A percentile compares a stretch with the other conserved stretches of the same genome.
These are phyloP conservation scores for Lepidocolaptes lacrymiger DNA, from an alignment of 2,797 vertebrate genomes.

Conservation along the genomic window DNA sequence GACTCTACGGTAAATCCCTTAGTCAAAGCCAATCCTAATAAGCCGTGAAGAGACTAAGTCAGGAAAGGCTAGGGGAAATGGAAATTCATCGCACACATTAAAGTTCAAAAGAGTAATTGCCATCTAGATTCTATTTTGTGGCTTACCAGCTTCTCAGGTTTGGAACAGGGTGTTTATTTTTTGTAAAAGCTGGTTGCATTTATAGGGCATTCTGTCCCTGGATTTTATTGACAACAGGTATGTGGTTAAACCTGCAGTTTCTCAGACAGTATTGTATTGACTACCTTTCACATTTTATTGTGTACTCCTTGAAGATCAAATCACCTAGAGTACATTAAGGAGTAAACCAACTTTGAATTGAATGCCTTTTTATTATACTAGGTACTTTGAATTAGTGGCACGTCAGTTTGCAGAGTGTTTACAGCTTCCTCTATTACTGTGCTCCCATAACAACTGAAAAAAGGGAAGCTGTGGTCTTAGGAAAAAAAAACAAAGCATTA, in stretches of 20 bases:
- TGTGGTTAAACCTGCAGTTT: not conserved
- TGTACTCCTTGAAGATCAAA: not conserved
- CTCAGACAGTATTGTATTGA: not conserved
- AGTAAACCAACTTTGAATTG: not conserved
- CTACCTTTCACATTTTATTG: not conserved
- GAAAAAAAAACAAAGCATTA: not conserved
- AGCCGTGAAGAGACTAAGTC: not conserved
- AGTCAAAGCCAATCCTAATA: not conserved
- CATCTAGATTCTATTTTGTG: not conserved
- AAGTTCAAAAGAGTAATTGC: not conserved
- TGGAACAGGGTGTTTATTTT: not conserved
- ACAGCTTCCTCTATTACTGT: not conserved
- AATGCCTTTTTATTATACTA: not conserved
- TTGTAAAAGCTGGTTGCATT: not conserved
- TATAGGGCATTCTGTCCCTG: not conserved
- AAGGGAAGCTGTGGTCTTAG: not conserved
- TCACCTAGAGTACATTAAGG: not conserved
- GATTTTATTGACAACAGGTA: not conserved
- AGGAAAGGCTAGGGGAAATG: not conserved
- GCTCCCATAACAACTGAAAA: not conserved
- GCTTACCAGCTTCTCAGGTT: not conserved
- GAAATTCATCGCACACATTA: not conserved
- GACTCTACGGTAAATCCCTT: not conserved
- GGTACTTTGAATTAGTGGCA: not conserved
- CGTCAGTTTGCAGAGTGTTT: fast-evolving